These are phyloP conservation scores for Coptotermes formosanus DNA, from an alignment of 1,140 invertebrate genomes.

Conservation along the genomic window DNA sequence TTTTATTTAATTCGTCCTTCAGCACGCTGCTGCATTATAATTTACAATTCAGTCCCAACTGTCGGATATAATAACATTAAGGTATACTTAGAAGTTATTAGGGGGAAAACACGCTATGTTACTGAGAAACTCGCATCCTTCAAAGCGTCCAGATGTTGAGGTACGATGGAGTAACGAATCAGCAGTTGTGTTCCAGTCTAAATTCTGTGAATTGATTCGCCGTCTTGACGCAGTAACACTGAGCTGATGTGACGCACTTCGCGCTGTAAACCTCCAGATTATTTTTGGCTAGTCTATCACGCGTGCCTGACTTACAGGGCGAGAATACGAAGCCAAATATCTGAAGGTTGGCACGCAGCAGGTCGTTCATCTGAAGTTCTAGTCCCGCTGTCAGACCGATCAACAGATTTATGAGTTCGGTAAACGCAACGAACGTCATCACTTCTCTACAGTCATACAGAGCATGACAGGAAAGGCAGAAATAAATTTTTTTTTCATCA, in stretches of 20 bases:
- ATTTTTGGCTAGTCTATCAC: slow-evolving; percentile 4
- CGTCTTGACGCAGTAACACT: neutral
- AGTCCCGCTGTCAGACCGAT: too few species aligned
- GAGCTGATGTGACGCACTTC: neutral
- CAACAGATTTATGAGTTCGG: too few species aligned
- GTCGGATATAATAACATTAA: too few species aligned
- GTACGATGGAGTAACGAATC: neutral
- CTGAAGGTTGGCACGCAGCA: neutral
- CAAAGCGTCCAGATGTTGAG: neutral
- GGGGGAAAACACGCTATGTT: neutral
- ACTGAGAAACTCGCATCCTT: neutral
- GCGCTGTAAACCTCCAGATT: neutral
- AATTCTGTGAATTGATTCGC: neutral
- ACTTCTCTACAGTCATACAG: too few species aligned
- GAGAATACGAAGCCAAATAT: neutral
- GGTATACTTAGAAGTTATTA: too few species aligned
- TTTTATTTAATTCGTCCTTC: too few species aligned
- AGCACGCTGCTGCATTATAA: too few species aligned
- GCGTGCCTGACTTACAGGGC: neutral
- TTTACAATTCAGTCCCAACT: too few species aligned
- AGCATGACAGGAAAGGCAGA: too few species aligned
- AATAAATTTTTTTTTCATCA: too few species aligned
- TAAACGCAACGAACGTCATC: too few species aligned
- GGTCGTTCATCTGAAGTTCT: neutral
- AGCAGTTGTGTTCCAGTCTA: neutral